Percentiles rank a stretch among this genome's conserved stretches.
phyloP scores from a whole-genome alignment of 2,888 invertebrate genomes.

The Dione vanillae region DNA sequence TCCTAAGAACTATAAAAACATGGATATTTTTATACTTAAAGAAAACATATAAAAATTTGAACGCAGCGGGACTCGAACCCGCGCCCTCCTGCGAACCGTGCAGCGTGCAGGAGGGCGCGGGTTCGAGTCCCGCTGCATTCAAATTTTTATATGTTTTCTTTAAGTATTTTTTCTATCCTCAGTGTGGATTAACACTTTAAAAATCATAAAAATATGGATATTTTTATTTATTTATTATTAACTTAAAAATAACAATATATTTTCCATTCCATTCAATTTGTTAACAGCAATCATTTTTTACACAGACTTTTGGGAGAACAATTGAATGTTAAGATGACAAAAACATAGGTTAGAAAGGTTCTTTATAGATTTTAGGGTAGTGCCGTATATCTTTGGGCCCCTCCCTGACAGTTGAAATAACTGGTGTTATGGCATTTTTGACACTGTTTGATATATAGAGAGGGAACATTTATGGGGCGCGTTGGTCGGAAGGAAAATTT shows the following conservation, averaged over 20 bases:
- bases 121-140: too few species aligned
- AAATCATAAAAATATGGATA: too few species aligned
- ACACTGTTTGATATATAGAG: slow-evolving; percentile 20
- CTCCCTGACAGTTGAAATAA: slow-evolving; percentile 38
- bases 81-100: too few species aligned
- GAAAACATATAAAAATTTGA: too few species aligned
- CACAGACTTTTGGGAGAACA: neutral
- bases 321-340: slow-evolving; percentile 17
- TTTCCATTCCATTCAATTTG: neutral
- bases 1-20: too few species aligned
- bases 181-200: too few species aligned
- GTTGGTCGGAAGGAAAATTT: neutral
- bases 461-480: slow-evolving; percentile 14
- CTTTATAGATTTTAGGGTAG: slow-evolving; percentile 25
- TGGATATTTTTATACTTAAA: too few species aligned
- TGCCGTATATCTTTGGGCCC: slow-evolving; percentile 34
- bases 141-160: too few species aligned
- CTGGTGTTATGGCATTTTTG: slow-evolving; percentile 35
- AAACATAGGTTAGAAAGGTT: slow-evolving; percentile 30
- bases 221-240: too few species aligned
- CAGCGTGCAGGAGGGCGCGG: too few species aligned
- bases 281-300: neutral
- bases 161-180: too few species aligned
- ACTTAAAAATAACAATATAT: neutral
- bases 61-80: too few species aligned